Percentiles rank a stretch among this genome's conserved stretches.
These are phyloP conservation scores for Cheirogaleus medius DNA, from an alignment of 2,113 vertebrate species.

Conservation along the genomic window DNA sequence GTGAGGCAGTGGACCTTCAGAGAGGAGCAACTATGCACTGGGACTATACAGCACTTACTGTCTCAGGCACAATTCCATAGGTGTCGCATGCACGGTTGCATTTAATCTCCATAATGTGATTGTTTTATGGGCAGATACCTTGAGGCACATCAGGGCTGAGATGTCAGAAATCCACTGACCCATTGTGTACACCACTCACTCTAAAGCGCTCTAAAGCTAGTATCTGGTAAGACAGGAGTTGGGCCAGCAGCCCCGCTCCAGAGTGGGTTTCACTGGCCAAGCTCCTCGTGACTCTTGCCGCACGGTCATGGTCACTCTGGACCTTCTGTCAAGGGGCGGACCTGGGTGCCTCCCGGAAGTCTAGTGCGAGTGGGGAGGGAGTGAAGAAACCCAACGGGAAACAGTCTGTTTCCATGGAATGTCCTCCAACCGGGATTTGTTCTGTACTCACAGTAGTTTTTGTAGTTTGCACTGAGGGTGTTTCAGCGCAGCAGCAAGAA, in stretches of 20 bases:
- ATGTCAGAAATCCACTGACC: neutral
- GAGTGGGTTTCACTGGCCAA: neutral
- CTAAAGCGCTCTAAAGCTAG: neutral
- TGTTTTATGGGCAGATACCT: neutral
- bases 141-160: neutral
- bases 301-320: neutral
- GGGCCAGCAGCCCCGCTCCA: neutral
- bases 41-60: accelerated
- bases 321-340: neutral
- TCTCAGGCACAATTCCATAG: accelerated
- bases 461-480: neutral
- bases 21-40: neutral
- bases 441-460: neutral
- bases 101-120: neutral
- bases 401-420: neutral
- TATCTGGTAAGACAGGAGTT: too few species aligned
- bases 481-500: neutral
- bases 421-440: neutral
- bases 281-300: neutral
- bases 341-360: neutral
- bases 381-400: neutral
- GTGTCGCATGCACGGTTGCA: accelerated
- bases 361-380: neutral
- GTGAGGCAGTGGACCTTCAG: too few species aligned
- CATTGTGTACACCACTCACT: neutral